Evolutionary conservation across 53 echinoderm and acorn worm genomes (phyloP).

Genomic region (Holothuria scabra): DNA sequence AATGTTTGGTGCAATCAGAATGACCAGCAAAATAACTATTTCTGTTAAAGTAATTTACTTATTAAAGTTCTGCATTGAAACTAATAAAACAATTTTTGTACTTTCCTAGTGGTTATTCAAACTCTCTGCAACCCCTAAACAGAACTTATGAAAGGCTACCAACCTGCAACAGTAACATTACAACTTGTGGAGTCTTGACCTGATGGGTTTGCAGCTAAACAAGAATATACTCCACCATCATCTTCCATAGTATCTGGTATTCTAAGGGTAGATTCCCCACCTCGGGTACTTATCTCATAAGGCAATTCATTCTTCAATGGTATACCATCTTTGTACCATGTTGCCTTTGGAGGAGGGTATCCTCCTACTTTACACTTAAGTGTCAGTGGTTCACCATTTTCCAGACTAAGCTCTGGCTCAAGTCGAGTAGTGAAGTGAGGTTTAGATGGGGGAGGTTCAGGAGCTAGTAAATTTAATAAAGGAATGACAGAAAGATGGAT

Average conservation of each 20-base stretch:
- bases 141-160: not conserved
- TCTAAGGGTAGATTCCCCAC: not conserved
- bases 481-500: not conserved
- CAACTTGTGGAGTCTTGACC: slow-evolving; percentile 70
- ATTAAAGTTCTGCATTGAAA: no score
- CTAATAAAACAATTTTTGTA: no score
- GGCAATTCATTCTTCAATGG: slow-evolving; percentile 60
- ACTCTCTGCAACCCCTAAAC: no score
- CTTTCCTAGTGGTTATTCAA: no score
- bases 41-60: no score
- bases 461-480: not conserved
- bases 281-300: slow-evolving; percentile 14
- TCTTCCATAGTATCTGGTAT: slow-evolving; percentile 38
- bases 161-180: slow-evolving; percentile 76
- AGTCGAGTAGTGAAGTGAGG: slow-evolving; percentile 22
- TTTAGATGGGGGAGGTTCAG: slow-evolving; percentile 43
- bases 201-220: slow-evolving; percentile 73
- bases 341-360: slow-evolving; percentile 74
- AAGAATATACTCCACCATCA: slow-evolving; percentile 74
- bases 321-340: slow-evolving; percentile 83
- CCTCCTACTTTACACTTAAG: slow-evolving; percentile 64
- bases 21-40: no score
- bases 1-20: no score
- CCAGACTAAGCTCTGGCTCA: slow-evolving; percentile 45
- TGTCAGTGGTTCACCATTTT: not conserved